A percentile compares a stretch with the other conserved stretches of the same genome.
Evolutionary conservation across 2,888 invertebrate species (phyloP).

Genomic region (Anthophora plumipes): DNA sequence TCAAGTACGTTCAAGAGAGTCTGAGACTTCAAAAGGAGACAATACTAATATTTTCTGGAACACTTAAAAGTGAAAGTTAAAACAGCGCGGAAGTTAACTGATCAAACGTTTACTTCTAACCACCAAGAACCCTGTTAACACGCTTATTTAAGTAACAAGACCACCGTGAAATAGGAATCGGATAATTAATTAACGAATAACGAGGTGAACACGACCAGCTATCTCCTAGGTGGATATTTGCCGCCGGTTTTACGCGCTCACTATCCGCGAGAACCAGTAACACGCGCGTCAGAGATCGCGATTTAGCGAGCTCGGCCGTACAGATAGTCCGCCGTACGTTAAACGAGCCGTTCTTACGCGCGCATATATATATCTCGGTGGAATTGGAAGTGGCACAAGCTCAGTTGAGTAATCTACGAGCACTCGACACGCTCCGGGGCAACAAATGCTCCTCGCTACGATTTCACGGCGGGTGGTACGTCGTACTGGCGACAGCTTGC

Average conservation of each 20-base stretch:
- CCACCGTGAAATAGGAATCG: slow-evolving; percentile 45
- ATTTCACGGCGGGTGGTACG: slow-evolving; percentile 67
- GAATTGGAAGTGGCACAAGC: slow-evolving; percentile 68
- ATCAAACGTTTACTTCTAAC: too few species aligned
- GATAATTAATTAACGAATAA: slow-evolving; percentile 62
- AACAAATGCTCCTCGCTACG: slow-evolving; percentile 69
- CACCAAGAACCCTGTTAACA: background rate
- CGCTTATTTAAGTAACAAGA: background rate
- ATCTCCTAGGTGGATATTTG: slow-evolving; percentile 49
- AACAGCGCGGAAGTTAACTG: too few species aligned
- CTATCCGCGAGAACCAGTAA: slow-evolving; percentile 38
- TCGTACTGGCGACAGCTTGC: slow-evolving; percentile 65
- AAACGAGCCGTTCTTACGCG: slow-evolving; percentile 55
- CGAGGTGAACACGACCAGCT: slow-evolving; percentile 17
- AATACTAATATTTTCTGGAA: too few species aligned
- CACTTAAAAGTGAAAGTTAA: too few species aligned
- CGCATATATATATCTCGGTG: slow-evolving; percentile 53
- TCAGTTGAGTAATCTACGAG: slow-evolving; percentile 76
- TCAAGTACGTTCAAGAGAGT: too few species aligned
- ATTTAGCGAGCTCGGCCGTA: slow-evolving; percentile 57
- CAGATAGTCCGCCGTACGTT: slow-evolving; percentile 39
- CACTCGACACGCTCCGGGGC: slow-evolving; percentile 72
- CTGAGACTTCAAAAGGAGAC: too few species aligned
- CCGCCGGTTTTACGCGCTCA: slow-evolving; percentile 63
- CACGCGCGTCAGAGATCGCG: slow-evolving; percentile 55